Percentiles rank a stretch among this genome's conserved stretches.
These are phyloP conservation scores for Falcaria lacertinaria DNA, from an alignment of 2,888 invertebrate species.

Conservation along the genomic window DNA sequence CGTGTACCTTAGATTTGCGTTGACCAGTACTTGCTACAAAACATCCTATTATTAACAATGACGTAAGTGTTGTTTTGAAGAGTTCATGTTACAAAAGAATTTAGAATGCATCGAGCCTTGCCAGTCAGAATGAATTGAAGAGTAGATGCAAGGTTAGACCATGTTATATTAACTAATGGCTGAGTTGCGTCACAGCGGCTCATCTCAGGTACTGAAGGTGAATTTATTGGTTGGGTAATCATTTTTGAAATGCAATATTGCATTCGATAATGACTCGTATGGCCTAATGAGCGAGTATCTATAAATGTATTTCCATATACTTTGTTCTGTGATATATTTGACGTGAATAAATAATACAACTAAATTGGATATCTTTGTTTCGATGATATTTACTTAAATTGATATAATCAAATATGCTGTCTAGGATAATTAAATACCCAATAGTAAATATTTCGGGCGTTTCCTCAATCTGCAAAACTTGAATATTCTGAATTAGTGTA, in stretches of 20 bases:
- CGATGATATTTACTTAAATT: no score
- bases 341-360: no score
- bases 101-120: constrained; percentile 1
- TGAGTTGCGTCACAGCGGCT: background rate
- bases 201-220: background rate
- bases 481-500: background rate
- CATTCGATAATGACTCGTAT: no score
- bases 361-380: no score
- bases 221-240: background rate
- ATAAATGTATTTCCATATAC: no score
- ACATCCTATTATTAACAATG: background rate
- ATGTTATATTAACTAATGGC: constrained; percentile 1
- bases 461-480: no score
- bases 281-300: no score
- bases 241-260: background rate
- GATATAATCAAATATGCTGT: no score
- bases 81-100: background rate
- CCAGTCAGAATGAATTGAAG: background rate
- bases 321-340: no score
- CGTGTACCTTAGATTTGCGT: no score
- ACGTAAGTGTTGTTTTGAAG: background rate
- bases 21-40: background rate
- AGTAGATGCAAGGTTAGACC: background rate
- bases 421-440: no score
- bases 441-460: no score